Conservation (phyloP, 1,140 invertebrate species). For the Drosophila eugracilis region DNA sequence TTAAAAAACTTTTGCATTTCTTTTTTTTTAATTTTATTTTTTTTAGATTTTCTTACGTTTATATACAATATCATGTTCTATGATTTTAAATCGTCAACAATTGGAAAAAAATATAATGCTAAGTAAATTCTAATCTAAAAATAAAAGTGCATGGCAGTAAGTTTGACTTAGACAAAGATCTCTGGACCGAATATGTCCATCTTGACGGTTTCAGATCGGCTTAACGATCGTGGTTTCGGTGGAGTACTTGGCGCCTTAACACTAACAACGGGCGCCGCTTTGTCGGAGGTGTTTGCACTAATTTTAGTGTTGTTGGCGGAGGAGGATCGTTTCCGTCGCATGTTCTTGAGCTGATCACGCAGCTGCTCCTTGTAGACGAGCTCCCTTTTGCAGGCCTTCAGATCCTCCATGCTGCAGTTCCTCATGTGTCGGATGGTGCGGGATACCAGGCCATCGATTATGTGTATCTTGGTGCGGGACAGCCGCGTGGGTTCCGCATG, state of each 20-base stretch:
- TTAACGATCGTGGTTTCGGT: constrained; percentile 46
- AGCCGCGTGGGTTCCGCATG: constrained; percentile 68
- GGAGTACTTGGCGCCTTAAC: constrained; percentile 58
- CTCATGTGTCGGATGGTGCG: constrained; percentile 66
- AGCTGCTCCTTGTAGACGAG: constrained; percentile 73
- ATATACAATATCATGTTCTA: constrained; percentile 45
- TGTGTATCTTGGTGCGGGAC: constrained; percentile 75
- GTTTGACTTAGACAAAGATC: constrained; percentile 56
- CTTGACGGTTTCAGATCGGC: constrained; percentile 2
- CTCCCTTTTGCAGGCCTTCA: constrained; percentile 68
- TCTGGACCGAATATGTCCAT: constrained; percentile 58
- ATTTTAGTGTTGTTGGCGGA: background rate
- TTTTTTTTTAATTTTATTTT: background rate
- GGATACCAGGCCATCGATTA: constrained; percentile 69
- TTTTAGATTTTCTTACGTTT: constrained; percentile 2
- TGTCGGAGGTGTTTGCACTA: background rate
- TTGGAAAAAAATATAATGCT: constrained; percentile 47
- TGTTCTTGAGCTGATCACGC: constrained; percentile 48
- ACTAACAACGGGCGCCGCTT: background rate
- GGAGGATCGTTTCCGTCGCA: constrained; percentile 29
- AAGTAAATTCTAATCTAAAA: no score
- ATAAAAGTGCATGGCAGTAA: constrained; percentile 1
- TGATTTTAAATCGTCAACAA: constrained; percentile 81
- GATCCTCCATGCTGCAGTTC: constrained; percentile 70
- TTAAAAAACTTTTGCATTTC: background rate